Evolutionary conservation across 2,888 invertebrate species (phyloP).

Genomic region (Hirudinaria manillensis): DNA sequence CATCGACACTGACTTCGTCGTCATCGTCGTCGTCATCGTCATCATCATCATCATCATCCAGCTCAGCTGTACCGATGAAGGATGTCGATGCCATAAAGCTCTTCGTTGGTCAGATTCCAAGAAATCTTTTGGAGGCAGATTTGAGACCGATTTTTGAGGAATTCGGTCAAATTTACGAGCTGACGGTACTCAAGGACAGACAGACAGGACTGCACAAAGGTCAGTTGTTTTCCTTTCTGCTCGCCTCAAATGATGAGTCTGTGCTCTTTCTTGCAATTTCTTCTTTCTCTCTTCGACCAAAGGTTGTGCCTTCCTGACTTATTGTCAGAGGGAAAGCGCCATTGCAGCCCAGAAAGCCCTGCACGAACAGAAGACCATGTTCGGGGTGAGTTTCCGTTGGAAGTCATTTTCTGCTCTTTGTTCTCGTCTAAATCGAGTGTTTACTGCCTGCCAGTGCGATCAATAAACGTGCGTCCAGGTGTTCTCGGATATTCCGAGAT

Average conservation of each 20-base stretch:
- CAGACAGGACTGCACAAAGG: conserved; percentile 93
- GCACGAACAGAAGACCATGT: conserved; percentile 95
- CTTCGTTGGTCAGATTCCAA: conserved; percentile 86
- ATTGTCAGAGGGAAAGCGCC: conserved; percentile 92
- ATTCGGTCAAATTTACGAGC: conserved; percentile 86
- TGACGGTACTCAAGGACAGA: conserved; percentile 86
- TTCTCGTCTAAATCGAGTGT: no score
- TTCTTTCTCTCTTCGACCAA: no score
- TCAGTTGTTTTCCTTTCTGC: conserved; percentile 51
- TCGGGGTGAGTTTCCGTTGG: conserved; percentile 74
- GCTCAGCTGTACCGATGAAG: conserved; percentile 51
- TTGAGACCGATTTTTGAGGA: conserved; percentile 83
- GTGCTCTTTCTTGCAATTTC: background rate
- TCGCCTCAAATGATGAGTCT: background rate
- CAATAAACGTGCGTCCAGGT: no score
- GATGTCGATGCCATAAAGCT: conserved; percentile 68
- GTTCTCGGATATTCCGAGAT: no score
- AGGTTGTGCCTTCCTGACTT: conserved; percentile 98
- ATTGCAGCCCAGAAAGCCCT: conserved; percentile 83
- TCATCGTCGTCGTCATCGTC: conserved; percentile 27
- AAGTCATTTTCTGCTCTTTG: no score
- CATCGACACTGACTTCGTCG: conserved; percentile 7
- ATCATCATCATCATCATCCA: conserved; percentile 24
- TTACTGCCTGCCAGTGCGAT: no score
- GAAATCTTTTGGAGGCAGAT: conserved; percentile 79